phyloP scores from a whole-genome alignment of 2,888 invertebrate species.

The Hirtodrosophila trivittata region DNA sequence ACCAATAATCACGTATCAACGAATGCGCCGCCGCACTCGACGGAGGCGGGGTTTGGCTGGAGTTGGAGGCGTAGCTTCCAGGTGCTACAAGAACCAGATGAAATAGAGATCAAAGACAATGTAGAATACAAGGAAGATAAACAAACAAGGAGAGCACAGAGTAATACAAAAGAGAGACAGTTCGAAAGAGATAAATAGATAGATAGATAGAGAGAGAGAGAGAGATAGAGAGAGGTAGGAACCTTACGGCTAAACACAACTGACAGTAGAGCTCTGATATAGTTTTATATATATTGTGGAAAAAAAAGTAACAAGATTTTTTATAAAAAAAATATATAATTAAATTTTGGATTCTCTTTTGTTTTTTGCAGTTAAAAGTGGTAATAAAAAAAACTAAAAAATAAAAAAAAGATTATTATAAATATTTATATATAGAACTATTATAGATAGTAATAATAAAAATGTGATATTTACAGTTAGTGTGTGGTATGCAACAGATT shows the following conservation, averaged over 20 bases:
- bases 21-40: slow-evolving; percentile 76
- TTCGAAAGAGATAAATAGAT: not conserved
- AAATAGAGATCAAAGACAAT: slow-evolving; percentile 23
- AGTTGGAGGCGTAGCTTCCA: slow-evolving; percentile 79
- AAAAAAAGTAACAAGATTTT: slow-evolving; percentile 50
- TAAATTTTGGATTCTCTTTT: slow-evolving; percentile 30
- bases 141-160: slow-evolving; percentile 36
- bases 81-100: slow-evolving; percentile 57
- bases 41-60: slow-evolving; percentile 81
- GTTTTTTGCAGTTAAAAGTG: slow-evolving; percentile 45
- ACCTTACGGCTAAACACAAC: not conserved
- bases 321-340: slow-evolving; percentile 9
- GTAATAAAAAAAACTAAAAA: slow-evolving; percentile 28
- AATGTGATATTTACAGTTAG: slow-evolving; percentile 82
- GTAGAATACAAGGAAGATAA: slow-evolving; percentile 15
- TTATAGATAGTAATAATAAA: slow-evolving; percentile 43
- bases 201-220: not conserved
- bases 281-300: slow-evolving; percentile 14
- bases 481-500: slow-evolving; percentile 65
- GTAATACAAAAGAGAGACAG: slow-evolving; percentile 18
- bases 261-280: slow-evolving; percentile 9
- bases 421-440: slow-evolving; percentile 15
- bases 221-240: not conserved
- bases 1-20: slow-evolving; percentile 83
- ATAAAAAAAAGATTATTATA: slow-evolving; percentile 26